phyloP scores from a whole-genome alignment of 2,113 vertebrate species.

The Hippocampus mohnikei region DNA sequence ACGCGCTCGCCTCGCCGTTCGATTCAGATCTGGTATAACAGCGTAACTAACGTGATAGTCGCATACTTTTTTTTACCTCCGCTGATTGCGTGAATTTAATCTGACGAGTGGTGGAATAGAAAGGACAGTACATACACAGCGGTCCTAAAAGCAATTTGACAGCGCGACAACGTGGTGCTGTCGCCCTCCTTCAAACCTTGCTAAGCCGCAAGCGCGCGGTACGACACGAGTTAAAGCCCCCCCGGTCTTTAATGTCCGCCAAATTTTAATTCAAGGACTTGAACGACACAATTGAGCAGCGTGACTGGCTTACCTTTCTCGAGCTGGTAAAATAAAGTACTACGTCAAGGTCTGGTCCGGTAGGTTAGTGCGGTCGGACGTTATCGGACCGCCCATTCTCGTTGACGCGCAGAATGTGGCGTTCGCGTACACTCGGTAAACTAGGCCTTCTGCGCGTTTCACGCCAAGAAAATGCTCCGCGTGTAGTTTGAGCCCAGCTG shows the following conservation, averaged over 20 bases:
- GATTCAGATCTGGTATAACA: not conserved
- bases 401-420: not conserved
- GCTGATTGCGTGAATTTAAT: not conserved
- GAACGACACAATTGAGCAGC: not conserved
- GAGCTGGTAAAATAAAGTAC: not conserved
- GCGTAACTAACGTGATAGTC: too few relatives aligned
- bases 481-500: not conserved
- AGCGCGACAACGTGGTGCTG: not conserved
- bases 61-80: too few relatives aligned
- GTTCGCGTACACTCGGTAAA: not conserved
- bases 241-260: not conserved
- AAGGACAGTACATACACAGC: not conserved
- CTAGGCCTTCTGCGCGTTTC: not conserved
- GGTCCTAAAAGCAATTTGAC: not conserved
- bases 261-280: not conserved
- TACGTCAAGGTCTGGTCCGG: not conserved
- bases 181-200: conserved; percentile 23
- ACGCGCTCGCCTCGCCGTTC: not conserved
- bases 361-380: not conserved
- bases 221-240: not conserved
- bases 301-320: not conserved
- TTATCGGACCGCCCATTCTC: not conserved
- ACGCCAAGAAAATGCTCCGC: too few relatives aligned
- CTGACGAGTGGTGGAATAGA: not conserved
- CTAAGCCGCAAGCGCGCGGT: conserved; percentile 4